Conservation (phyloP, 1,140 invertebrate species). For the Archivesica marissinica region DNA sequence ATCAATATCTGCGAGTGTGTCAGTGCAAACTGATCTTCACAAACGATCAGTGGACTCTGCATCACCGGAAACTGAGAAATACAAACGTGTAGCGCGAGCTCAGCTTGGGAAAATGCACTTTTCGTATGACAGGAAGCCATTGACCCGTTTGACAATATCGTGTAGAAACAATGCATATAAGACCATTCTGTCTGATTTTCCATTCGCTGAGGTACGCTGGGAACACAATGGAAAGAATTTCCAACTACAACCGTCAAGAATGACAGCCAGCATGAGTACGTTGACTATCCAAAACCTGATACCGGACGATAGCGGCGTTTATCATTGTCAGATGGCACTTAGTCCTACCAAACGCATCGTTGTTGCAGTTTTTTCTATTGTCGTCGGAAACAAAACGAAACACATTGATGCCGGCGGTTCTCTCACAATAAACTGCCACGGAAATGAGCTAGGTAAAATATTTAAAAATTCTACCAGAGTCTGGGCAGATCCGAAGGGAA, state of each 20-base stretch:
- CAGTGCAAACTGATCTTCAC: too few relatives aligned
- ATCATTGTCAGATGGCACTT: constrained; percentile 27
- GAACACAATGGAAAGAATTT: constrained; percentile 50
- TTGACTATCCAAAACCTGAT: constrained; percentile 51
- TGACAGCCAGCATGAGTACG: not conserved
- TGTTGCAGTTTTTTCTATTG: constrained; percentile 36
- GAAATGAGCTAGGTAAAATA: constrained; percentile 36
- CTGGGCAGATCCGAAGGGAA: constrained; percentile 13
- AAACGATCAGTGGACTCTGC: too few relatives aligned
- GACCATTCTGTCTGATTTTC: constrained; percentile 1
- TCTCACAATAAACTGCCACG: constrained; percentile 7
- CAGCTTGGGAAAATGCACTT: not conserved
- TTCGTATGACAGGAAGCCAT: constrained; percentile 22
- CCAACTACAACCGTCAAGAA: constrained; percentile 40
- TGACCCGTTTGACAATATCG: constrained; percentile 24
- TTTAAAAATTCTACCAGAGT: not conserved
- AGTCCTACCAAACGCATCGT: not conserved
- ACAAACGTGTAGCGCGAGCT: not conserved
- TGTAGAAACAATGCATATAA: constrained; percentile 19
- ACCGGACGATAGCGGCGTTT: constrained; percentile 36
- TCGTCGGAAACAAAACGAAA: constrained; percentile 12
- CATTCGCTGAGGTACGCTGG: constrained; percentile 35
- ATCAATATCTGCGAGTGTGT: too few relatives aligned
- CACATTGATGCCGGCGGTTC: not conserved
- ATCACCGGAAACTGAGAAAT: too few relatives aligned